A percentile compares a stretch with the other conserved stretches of the same genome.
These are phyloP conservation scores for Setipinna tenuifilis DNA, from an alignment of 2,797 vertebrate species.

Conservation along the genomic window DNA sequence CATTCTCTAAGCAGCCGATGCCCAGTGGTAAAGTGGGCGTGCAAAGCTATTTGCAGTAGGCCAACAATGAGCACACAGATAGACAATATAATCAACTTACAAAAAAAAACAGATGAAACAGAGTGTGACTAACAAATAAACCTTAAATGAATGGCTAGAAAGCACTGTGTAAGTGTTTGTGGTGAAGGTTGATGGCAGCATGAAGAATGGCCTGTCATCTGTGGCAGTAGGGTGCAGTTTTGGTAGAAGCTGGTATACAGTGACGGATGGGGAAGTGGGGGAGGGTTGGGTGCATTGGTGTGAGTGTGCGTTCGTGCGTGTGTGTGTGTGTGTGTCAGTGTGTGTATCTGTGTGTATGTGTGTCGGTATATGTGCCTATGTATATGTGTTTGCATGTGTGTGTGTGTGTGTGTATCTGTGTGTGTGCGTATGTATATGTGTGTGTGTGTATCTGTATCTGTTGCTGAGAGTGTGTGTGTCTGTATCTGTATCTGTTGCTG, in stretches of 20 bases:
- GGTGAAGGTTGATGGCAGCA: conserved; percentile 1
- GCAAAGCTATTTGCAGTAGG: background rate
- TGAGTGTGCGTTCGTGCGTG: background rate
- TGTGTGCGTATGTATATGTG: background rate
- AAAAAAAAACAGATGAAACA: background rate
- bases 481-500: background rate
- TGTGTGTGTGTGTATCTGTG: no score
- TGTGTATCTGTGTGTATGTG: background rate
- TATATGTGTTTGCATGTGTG: background rate
- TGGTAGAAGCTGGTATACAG: conserved; percentile 41
- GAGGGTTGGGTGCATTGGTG: background rate
- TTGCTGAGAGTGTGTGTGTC: background rate
- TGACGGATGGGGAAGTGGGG: background rate
- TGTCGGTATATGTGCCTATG: background rate
- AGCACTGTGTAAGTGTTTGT: background rate
- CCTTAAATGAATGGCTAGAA: background rate
- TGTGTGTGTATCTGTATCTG: background rate
- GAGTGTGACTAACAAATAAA: background rate
- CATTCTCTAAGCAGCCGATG: background rate
- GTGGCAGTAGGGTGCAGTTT: conserved; percentile 16
- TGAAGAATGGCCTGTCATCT: conserved; percentile 11
- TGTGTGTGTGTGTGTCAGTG: conserved; percentile 5
- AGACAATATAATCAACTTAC: background rate
- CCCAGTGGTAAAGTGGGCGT: background rate
- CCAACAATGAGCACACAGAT: background rate